Conservation (phyloP, 2,113 vertebrate species). For the Aegithalos caudatus region DNA sequence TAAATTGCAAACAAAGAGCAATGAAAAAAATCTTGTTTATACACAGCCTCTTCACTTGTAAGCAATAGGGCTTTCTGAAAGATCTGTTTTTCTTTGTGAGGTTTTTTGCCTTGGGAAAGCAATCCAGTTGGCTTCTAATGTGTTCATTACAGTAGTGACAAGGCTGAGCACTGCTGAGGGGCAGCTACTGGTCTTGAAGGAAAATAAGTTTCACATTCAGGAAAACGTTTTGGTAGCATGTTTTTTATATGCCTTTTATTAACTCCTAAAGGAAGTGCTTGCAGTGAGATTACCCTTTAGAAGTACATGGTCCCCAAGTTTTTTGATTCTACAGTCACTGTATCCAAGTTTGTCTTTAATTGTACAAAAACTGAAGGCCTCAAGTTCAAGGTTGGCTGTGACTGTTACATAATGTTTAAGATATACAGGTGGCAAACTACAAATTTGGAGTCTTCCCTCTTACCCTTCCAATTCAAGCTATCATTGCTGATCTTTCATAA, state of each 20-base stretch:
- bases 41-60: not conserved
- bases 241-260: not conserved
- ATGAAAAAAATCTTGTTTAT: not conserved
- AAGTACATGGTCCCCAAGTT: not conserved
- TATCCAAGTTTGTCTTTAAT: not conserved
- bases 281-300: not conserved
- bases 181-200: not conserved
- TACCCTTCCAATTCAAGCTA: not conserved
- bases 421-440: not conserved
- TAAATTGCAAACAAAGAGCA: constrained; percentile 16
- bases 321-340: not conserved
- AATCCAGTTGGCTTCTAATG: constrained; percentile 11
- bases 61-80: not conserved
- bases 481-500: not conserved
- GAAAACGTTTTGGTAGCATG: not conserved
- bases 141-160: not conserved
- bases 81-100: not conserved
- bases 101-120: constrained; percentile 12
- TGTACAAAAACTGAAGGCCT: not conserved
- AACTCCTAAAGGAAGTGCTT: not conserved
- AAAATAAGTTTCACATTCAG: not conserved
- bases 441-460: not conserved
- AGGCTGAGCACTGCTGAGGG: not conserved
- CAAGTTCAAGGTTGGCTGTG: not conserved
- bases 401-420: not conserved